Base-by-base conservation (phyloP, 2,888 invertebrate genomes). In the Eulithis prunata region DNA sequence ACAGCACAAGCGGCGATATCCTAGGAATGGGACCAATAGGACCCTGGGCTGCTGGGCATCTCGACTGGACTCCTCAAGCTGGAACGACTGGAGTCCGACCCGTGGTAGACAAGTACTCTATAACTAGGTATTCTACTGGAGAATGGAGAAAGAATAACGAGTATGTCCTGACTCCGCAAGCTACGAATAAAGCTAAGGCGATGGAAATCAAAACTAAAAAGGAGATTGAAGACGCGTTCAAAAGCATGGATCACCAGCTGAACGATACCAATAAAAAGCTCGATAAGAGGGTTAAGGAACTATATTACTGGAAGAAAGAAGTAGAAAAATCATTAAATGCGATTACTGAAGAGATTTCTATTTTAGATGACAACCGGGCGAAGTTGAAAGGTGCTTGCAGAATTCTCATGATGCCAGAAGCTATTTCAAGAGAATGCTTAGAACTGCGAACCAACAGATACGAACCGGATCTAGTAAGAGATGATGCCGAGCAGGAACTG, bases 401-500 rank as follows among this genome's bases (percentile, higher is more conserved):
- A 3, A 95, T 96, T 14, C 82, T 97, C 38, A 95, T 95, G 78
- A 81, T 96, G 73, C 96, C 96, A 0, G 96, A 96, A 88, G 94
- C 96, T 0, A 97, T 97, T 73, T 88, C 92, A 0, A 84, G 94
- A 56, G 97, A 97, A 85, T 97, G 97, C 77, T 85, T 97, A 41
- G 95, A 96, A 69, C 82, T 96, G 46, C 92, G 97, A 57, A 94
- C 96, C 0, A 94, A 94, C 13, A 94, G 97, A 43, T 93, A 95
- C 13, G 97, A 97, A 75, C 95, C 96, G 0, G 97, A 97, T 86
- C 87, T 97, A 49, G 96, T 96, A 0, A 93, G 96, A 61, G 97
- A 97, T 79, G 94, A 95, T 28, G 95, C 96, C n/a, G 97, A 97
- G 83, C 96, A 96, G 74, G 96, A 97, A 82, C 83, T 97, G 36